phyloP scores from a whole-genome alignment of 2,113 vertebrate genomes.

The Calyptomena viridis region DNA sequence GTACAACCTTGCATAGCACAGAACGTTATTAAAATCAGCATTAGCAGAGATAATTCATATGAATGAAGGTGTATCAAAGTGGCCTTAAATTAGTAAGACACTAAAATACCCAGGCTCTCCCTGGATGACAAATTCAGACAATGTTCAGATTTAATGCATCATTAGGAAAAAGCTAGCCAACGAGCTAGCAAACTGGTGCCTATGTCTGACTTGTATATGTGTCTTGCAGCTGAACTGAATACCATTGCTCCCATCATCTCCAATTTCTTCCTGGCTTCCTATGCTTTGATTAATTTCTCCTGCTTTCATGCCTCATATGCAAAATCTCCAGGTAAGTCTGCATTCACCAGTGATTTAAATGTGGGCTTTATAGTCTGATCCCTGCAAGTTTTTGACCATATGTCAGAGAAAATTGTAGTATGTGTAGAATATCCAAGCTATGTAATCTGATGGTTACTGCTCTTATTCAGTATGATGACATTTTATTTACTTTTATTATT shows the following conservation, averaged over 20 bases:
- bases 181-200: background rate
- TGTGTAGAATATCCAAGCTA: background rate
- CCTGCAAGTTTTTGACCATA: background rate
- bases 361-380: background rate
- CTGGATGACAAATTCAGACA: background rate
- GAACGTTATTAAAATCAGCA: background rate
- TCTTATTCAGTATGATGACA: background rate
- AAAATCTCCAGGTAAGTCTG: conserved; percentile 92
- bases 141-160: background rate
- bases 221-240: conserved; percentile 87
- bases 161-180: background rate
- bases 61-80: background rate
- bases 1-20: background rate
- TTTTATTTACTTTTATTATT: too few relatives aligned
- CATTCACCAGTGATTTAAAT: background rate
- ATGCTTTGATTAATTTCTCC: conserved; percentile 97
- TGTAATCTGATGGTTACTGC: background rate
- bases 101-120: background rate
- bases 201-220: conserved; percentile 9
- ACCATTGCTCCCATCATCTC: conserved; percentile 97
- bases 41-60: background rate
- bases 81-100: background rate
- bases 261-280: conserved; percentile 98
- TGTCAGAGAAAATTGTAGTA: background rate
- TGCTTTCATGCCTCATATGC: conserved; percentile 98